These are phyloP conservation scores for Megalurothrips usitatus DNA, from an alignment of 2,888 invertebrate species.

Conservation along the genomic window DNA sequence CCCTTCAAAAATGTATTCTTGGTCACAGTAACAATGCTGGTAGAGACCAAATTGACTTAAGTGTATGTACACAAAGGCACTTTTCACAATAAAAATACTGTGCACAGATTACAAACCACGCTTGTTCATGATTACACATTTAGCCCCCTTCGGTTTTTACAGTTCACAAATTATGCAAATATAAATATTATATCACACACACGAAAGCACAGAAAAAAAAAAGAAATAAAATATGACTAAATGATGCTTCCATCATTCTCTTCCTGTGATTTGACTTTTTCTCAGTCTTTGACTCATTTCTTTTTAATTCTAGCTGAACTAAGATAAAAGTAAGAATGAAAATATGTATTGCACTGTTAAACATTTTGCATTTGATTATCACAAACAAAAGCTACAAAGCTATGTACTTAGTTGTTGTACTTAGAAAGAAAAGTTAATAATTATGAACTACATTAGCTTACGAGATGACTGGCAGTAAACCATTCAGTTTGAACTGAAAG, in stretches of 20 bases:
- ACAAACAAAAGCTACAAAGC: neutral
- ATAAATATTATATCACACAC: neutral
- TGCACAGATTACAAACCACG: no score
- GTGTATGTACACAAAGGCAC: no score
- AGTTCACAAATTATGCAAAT: neutral
- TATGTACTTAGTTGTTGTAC: no score
- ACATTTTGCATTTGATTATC: neutral
- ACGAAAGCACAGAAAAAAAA: neutral
- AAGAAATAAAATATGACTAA: no score
- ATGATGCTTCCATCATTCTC: no score
- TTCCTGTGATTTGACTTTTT: neutral
- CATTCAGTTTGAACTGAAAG: neutral
- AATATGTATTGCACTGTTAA: neutral
- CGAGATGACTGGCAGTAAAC: neutral
- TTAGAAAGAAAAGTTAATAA: neutral
- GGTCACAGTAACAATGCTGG: no score
- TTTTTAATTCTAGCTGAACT: neutral
- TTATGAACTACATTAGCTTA: neutral
- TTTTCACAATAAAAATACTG: no score
- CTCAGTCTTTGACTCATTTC: neutral
- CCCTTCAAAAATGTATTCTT: no score
- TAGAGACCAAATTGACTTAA: no score
- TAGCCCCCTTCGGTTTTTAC: no score
- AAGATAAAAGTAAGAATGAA: neutral
- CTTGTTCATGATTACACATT: no score